Base-by-base conservation (phyloP, 2,888 invertebrate species). In the Epirrita christyi region DNA sequence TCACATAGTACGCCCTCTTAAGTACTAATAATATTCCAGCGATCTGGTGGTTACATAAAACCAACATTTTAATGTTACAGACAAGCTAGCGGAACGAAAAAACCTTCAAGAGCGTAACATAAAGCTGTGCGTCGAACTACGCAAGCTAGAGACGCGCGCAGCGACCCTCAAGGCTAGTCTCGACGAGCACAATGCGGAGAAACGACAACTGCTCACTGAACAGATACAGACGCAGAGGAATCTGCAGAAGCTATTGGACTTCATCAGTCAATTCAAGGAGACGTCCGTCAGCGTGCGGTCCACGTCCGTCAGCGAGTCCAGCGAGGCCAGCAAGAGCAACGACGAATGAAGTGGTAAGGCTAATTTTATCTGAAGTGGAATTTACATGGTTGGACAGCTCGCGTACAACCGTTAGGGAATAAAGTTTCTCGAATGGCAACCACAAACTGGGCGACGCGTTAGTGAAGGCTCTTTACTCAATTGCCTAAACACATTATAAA, bases 241-340 rank as follows among this genome's bases (percentile, higher is more conserved):
- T 70, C 79, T 92, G 10, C 91, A 92, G 77, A 91, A 90, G 56
- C 83, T 92, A 7, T 79, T 92, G 5, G 92, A 92, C 68, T 92
- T 92, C 70, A 88, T 92, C 68, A 86, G 90, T 52, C 91, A 89
- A 61, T 92, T 92, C 59, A 90, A 90, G 56, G 90, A 91, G 66
- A 88, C 90, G 29, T 88, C 91, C 0, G 78, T 88, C 46, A 89
- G 89, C 51, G 70, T 86, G 36, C 80, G 81, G 0, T 88, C 89
- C 1, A 83, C 89, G 1, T 89, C 89, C 0, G 76, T 76, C 43
- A 90, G 91, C 56, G 88, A 91, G 27, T 84, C 89, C 4, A 88
- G 91, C 54, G 91, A 91, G 64, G 68, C 83, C 13, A 89, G 91
- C 70, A 89, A 85, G 78, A 89, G 88, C 64, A 88, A 88, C 38